Percentiles rank a stretch among this genome's conserved stretches.
Evolutionary conservation across 2,888 invertebrate genomes (phyloP).

Genomic region (Acanthosepion pharaonis): DNA sequence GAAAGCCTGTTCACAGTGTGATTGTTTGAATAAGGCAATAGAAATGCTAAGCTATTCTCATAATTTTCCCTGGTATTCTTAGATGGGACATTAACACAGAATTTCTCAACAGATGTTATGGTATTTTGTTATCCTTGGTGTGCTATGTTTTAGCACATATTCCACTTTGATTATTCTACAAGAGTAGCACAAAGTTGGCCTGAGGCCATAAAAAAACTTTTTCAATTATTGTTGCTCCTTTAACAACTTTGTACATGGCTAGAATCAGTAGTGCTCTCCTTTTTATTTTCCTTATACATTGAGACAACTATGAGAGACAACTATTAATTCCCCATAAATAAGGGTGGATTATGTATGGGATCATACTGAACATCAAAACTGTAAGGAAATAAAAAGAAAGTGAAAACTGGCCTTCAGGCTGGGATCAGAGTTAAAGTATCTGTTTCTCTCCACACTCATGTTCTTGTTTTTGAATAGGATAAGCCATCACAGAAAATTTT

Average conservation of each 20-base stretch:
- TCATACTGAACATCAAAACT: too few relatives aligned
- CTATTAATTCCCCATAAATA: too few relatives aligned
- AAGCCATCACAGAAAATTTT: too few relatives aligned
- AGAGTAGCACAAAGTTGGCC: neutral
- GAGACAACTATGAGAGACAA: neutral
- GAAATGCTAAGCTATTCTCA: neutral
- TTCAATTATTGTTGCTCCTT: neutral
- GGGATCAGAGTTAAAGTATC: too few relatives aligned
- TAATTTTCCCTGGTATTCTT: neutral
- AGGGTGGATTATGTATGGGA: too few relatives aligned
- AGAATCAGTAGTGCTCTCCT: neutral
- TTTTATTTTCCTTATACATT: neutral
- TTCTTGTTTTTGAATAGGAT: too few relatives aligned
- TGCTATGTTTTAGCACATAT: neutral
- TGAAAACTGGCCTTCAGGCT: too few relatives aligned
- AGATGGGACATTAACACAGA: neutral
- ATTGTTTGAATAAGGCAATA: neutral
- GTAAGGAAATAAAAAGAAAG: too few relatives aligned
- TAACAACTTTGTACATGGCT: neutral
- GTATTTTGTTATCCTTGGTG: neutral
- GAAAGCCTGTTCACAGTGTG: slow-evolving; percentile 2
- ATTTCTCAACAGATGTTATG: neutral
- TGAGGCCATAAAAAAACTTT: neutral
- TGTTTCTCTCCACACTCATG: too few relatives aligned
- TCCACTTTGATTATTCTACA: neutral